Conservation (phyloP, 1,140 invertebrate species). For the Vanessa tameamea region DNA sequence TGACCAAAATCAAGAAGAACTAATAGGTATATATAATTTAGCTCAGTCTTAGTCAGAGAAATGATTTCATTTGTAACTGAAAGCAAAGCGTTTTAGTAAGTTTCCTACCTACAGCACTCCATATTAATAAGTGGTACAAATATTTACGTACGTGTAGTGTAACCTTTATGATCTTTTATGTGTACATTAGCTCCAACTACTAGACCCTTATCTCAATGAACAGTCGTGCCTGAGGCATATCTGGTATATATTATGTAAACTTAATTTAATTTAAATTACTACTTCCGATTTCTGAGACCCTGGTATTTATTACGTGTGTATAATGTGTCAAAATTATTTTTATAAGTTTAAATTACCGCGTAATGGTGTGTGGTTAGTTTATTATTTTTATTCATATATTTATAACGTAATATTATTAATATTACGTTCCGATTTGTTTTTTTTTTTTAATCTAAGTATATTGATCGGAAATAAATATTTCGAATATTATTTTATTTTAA, state of each 20-base stretch:
- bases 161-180: constrained; percentile 59
- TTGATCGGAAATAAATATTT: not conserved
- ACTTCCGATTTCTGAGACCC: constrained; percentile 10
- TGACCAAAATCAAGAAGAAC: no score
- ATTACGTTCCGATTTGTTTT: no score
- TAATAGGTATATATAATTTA: no score
- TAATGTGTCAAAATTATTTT: not conserved
- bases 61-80: no score
- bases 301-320: constrained; percentile 10
- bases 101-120: not conserved
- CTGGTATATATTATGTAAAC: constrained; percentile 17
- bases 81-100: no score
- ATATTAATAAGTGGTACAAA: constrained; percentile 14
- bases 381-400: no score
- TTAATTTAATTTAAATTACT: constrained; percentile 10
- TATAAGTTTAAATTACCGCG: not conserved
- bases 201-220: constrained; percentile 57
- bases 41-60: no score
- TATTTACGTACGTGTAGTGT: constrained; percentile 49
- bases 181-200: constrained; percentile 55
- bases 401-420: no score
- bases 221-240: constrained; percentile 51
- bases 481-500: not conserved
- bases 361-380: no score
- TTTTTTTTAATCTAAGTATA: no score